Conservation (phyloP, 2,888 invertebrate species). For the Meta bourneti region DNA sequence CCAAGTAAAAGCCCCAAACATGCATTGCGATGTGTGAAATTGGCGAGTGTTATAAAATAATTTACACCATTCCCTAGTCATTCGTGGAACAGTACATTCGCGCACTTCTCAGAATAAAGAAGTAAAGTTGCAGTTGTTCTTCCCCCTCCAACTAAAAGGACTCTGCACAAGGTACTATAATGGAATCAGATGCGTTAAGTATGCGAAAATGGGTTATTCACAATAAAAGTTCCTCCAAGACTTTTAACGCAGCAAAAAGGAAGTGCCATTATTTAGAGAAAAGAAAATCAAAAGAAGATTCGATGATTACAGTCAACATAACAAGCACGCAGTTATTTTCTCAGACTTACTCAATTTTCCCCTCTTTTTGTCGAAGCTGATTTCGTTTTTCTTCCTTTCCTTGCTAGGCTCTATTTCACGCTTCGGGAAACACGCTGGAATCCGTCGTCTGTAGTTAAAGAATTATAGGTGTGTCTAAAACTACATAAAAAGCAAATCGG, state of each 20-base stretch:
- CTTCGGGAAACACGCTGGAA: neutral
- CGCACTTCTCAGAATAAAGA: too few relatives aligned
- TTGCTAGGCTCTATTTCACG: conserved; percentile 22
- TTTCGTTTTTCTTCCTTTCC: neutral
- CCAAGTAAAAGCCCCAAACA: too few relatives aligned
- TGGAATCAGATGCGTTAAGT: too few relatives aligned
- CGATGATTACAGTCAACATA: conserved; percentile 24
- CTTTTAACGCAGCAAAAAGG: neutral
- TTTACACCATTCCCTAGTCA: too few relatives aligned
- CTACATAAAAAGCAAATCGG: neutral
- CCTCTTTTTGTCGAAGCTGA: neutral
- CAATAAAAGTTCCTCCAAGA: too few relatives aligned
- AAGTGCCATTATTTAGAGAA: neutral
- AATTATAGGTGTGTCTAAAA: conserved; percentile 10
- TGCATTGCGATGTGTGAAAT: too few relatives aligned
- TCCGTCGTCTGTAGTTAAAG: conserved; percentile 25
- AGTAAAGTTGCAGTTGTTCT: too few relatives aligned
- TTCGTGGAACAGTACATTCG: too few relatives aligned
- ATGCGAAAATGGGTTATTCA: too few relatives aligned
- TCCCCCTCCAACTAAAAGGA: too few relatives aligned
- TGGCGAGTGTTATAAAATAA: too few relatives aligned
- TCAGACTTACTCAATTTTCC: conserved; percentile 19
- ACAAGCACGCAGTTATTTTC: conserved; percentile 4
- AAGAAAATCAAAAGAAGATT: neutral
- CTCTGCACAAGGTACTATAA: too few relatives aligned